Evolutionary conservation across 2,888 invertebrate genomes (phyloP).

Genomic region (Tenthredo livida): DNA sequence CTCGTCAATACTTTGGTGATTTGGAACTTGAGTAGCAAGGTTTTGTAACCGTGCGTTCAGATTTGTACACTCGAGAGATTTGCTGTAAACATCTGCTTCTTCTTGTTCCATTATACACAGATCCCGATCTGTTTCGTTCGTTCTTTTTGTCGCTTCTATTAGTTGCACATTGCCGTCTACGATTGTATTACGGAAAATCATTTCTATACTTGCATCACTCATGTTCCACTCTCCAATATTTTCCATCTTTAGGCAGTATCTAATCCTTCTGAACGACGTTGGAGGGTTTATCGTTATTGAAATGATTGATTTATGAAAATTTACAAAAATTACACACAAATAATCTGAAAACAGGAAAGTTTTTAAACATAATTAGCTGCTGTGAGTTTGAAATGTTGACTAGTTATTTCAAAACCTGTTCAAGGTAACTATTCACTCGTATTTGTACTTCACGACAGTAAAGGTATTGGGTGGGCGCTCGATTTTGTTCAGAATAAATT

Average conservation of each 20-base stretch:
- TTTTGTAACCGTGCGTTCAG: constrained; percentile 86
- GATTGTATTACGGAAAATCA: constrained; percentile 74
- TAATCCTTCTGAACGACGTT: constrained; percentile 87
- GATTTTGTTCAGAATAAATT: not conserved
- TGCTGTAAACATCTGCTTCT: constrained; percentile 91
- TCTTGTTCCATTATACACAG: constrained; percentile 88
- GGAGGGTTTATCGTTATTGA: constrained; percentile 82
- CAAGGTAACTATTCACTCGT: not conserved
- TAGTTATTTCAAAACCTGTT: not conserved
- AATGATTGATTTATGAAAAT: not conserved
- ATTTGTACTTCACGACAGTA: not conserved
- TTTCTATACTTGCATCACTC: constrained; percentile 68
- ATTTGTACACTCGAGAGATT: constrained; percentile 92
- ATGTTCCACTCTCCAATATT: constrained; percentile 82
- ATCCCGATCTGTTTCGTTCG: constrained; percentile 87
- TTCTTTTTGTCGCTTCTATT: constrained; percentile 84
- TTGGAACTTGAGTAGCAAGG: constrained; percentile 81
- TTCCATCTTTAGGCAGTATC: constrained; percentile 88
- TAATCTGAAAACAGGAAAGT: not conserved
- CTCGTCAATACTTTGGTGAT: constrained; percentile 81
- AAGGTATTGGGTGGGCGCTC: not conserved
- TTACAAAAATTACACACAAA: constrained; percentile 28
- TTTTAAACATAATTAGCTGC: not conserved
- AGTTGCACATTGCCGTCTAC: constrained; percentile 82
- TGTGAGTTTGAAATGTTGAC: not conserved